Conservation (phyloP, 2,797 vertebrate species). For the Siniperca undulata region DNA sequence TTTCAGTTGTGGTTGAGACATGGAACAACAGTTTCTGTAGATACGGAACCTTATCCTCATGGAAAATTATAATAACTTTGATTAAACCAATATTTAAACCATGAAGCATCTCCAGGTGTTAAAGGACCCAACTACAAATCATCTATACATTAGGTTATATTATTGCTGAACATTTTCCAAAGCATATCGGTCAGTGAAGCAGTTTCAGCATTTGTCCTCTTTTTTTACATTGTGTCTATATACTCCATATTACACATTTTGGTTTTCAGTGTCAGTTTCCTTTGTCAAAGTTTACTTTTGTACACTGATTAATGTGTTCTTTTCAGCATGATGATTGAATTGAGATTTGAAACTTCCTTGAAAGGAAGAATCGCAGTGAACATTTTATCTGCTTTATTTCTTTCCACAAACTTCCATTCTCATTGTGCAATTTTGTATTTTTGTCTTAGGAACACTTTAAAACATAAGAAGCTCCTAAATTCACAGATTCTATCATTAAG, state of each 20-base stretch:
- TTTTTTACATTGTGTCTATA: not conserved
- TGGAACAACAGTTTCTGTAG: not conserved
- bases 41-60: slow-evolving; percentile 12
- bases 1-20: not conserved
- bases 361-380: slow-evolving; percentile 23
- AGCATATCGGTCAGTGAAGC: not conserved
- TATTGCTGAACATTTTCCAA: slow-evolving; percentile 1
- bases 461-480: slow-evolving; percentile 7
- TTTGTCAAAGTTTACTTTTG: slow-evolving; percentile 12
- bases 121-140: not conserved
- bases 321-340: slow-evolving; percentile 15
- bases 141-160: not conserved
- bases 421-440: not conserved
- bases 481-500: not conserved
- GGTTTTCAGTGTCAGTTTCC: not conserved
- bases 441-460: not conserved
- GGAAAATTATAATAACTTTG: slow-evolving; percentile 4
- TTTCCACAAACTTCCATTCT: slow-evolving; percentile 7
- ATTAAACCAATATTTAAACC: slow-evolving; percentile 25
- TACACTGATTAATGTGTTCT: slow-evolving; percentile 13
- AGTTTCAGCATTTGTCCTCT: not conserved
- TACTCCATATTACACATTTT: not conserved
- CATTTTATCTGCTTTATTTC: slow-evolving; percentile 32
- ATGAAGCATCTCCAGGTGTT: slow-evolving; percentile 12
- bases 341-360: slow-evolving; percentile 16